A percentile compares a stretch with the other conserved stretches of the same genome.
phyloP scores from a whole-genome alignment of 2,113 vertebrate genomes.

The Sapajus apella region DNA sequence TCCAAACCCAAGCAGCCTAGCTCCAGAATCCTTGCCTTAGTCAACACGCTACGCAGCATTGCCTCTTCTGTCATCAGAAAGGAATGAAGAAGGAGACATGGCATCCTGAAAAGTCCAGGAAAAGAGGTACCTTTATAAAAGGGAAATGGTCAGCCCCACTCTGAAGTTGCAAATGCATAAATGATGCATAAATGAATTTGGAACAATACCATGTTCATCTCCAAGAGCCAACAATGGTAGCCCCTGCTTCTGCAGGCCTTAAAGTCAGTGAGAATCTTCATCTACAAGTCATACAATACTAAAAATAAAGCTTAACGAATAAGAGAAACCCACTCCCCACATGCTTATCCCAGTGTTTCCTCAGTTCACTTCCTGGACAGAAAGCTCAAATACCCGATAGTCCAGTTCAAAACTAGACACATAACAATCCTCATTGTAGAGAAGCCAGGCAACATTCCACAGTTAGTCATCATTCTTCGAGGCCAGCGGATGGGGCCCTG shows the following conservation, averaged over 20 bases:
- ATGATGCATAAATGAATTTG: neutral
- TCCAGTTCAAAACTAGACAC: neutral
- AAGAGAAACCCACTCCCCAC: neutral
- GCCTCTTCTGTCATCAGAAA: constrained; percentile 21
- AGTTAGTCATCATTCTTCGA: neutral
- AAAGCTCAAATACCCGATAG: constrained; percentile 7
- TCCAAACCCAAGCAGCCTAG: neutral
- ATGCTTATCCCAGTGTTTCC: neutral
- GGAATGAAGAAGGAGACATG: neutral
- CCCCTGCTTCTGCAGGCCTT: neutral
- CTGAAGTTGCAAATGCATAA: neutral
- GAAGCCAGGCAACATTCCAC: neutral
- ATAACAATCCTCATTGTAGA: neutral
- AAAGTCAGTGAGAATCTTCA: neutral
- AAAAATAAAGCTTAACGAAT: neutral
- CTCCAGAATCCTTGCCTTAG: neutral
- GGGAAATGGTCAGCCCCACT: neutral
- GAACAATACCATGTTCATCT: neutral
- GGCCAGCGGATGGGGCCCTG: neutral
- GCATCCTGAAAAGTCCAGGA: neutral
- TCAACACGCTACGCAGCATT: neutral
- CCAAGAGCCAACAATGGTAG: neutral
- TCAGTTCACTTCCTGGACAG: neutral
- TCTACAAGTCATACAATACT: neutral
- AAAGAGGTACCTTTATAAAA: neutral